phyloP scores from a whole-genome alignment of 2,888 invertebrate genomes.

The Molanna angustata region DNA sequence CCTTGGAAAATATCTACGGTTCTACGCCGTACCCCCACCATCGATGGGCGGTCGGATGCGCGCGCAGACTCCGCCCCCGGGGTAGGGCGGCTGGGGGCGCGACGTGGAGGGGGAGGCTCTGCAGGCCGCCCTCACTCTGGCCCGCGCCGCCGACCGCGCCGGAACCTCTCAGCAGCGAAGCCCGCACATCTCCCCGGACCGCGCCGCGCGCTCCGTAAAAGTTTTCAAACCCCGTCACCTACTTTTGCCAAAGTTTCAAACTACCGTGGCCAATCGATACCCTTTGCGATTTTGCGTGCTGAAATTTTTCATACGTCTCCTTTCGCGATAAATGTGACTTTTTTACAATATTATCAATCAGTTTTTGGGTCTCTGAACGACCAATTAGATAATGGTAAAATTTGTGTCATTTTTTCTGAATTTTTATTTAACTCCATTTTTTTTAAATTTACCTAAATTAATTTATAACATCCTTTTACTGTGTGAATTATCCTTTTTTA shows the following conservation, averaged over 20 bases:
- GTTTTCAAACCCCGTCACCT: constrained; percentile 27
- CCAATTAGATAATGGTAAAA: too few species aligned
- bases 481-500: too few species aligned
- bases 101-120: constrained; percentile 29
- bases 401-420: too few species aligned
- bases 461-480: too few species aligned
- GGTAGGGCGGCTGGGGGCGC: constrained; percentile 40
- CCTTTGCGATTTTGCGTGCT: constrained; percentile 27
- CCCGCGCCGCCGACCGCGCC: constrained; percentile 37
- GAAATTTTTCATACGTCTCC: constrained; percentile 31
- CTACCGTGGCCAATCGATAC: constrained; percentile 23
- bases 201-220: constrained; percentile 18
- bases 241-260: constrained; percentile 24
- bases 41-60: constrained; percentile 25
- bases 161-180: constrained; percentile 12
- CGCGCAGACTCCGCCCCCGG: constrained; percentile 34
- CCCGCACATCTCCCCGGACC: constrained; percentile 5
- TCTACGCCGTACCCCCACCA: constrained; percentile 14
- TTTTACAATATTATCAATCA: too few species aligned
- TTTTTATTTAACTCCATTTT: too few species aligned
- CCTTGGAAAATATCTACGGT: not conserved
- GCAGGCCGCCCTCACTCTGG: constrained; percentile 35
- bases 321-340: constrained; percentile 30
- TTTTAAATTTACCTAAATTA: too few species aligned
- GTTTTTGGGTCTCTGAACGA: too few species aligned